phyloP scores from a whole-genome alignment of 2,888 invertebrate genomes.

The Euplagia quadripunctaria region DNA sequence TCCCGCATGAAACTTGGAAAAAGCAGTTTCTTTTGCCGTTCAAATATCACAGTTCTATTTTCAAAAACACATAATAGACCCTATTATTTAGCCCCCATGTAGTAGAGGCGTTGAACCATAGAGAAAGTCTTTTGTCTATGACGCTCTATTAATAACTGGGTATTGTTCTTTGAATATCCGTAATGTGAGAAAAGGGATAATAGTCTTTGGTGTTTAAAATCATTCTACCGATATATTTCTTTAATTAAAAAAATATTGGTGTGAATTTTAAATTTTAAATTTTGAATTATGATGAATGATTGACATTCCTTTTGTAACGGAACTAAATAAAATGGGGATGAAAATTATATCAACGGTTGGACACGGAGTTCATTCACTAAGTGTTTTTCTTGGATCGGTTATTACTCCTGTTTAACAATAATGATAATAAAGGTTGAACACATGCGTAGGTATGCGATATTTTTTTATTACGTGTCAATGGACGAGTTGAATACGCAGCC shows the following conservation, averaged over 20 bases:
- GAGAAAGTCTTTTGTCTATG: conserved; percentile 58
- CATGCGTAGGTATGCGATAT: too few species aligned
- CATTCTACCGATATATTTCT: conserved; percentile 25
- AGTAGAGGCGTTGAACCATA: conserved; percentile 60
- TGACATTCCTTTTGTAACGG: neutral
- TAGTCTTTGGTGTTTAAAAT: conserved; percentile 30
- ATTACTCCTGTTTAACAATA: too few species aligned
- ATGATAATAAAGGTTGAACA: too few species aligned
- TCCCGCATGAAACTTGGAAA: conserved; percentile 20
- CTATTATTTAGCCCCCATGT: conserved; percentile 52
- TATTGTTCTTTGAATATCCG: conserved; percentile 48
- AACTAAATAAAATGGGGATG: neutral
- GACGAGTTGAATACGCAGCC: too few species aligned
- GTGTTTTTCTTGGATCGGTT: too few species aligned
- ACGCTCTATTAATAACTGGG: conserved; percentile 49
- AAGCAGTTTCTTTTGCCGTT: neutral
- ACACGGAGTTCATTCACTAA: neutral
- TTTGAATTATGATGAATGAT: conserved; percentile 7
- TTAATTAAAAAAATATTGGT: conserved; percentile 3
- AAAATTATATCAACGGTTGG: neutral
- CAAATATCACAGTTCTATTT: conserved; percentile 30
- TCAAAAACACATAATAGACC: conserved; percentile 39
- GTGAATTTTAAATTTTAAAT: conserved; percentile 1
- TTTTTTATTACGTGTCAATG: too few species aligned
- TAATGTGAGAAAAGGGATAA: conserved; percentile 32